A percentile compares a stretch with the other conserved stretches of the same genome.
phyloP scores from a whole-genome alignment of 2,113 vertebrate species.

The Phaethornis superciliosus region DNA sequence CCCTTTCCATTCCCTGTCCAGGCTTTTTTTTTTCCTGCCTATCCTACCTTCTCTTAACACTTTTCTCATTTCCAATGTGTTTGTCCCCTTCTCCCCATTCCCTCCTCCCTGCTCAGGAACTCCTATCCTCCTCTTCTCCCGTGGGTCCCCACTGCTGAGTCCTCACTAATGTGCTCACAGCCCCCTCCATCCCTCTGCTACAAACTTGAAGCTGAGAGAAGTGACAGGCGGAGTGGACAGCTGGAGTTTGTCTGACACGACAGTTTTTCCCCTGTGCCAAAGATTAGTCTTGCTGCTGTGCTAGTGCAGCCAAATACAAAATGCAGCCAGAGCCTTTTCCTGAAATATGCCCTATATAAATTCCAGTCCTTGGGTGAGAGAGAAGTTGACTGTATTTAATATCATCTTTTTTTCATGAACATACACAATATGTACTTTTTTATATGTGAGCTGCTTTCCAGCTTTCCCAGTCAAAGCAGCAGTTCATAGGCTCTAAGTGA shows the following conservation, averaged over 20 bases:
- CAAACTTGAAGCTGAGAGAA: neutral
- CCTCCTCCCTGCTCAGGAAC: neutral
- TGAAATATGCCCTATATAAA: conserved; percentile 39
- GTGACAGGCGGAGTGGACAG: conserved; percentile 29
- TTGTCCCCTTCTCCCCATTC: neutral
- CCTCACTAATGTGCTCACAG: neutral
- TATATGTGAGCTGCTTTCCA: neutral
- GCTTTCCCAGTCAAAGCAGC: neutral
- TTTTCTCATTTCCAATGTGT: neutral
- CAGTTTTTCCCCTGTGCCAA: conserved; percentile 37
- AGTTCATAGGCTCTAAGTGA: neutral
- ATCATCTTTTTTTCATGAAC: conserved; percentile 25
- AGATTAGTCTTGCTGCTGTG: neutral
- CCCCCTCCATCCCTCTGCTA: neutral
- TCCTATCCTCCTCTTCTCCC: neutral
- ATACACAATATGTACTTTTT: neutral
- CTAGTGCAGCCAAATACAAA: conserved; percentile 8
- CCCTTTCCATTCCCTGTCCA: neutral
- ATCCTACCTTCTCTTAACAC: neutral
- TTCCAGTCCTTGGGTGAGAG: conserved; percentile 28
- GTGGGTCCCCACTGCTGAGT: accelerated
- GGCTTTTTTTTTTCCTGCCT: neutral
- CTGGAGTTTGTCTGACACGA: conserved; percentile 45
- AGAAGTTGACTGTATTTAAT: neutral
- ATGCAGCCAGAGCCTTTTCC: neutral